Percentiles rank a stretch among this genome's conserved stretches.
These are phyloP conservation scores for Columbina picui DNA, from an alignment of 2,113 vertebrate species.

Conservation along the genomic window DNA sequence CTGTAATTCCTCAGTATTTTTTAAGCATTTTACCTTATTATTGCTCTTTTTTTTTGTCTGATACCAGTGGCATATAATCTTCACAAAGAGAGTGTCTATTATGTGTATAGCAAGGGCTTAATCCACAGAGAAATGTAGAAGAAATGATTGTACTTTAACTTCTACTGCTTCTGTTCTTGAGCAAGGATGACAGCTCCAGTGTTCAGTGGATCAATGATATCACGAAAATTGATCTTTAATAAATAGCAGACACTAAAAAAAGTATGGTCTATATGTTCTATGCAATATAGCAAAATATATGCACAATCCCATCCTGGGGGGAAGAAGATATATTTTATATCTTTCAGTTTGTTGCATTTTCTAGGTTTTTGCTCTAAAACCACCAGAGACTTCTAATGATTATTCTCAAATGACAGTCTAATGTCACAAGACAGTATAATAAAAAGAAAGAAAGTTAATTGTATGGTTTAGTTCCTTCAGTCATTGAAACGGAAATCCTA, in stretches of 20 bases:
- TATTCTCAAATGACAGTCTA: background rate
- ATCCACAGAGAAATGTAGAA: background rate
- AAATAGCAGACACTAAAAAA: background rate
- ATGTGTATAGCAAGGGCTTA: background rate
- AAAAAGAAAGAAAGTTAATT: background rate
- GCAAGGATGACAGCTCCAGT: background rate
- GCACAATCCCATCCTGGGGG: background rate
- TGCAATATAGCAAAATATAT: background rate
- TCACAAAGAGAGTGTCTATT: background rate
- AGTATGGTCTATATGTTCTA: background rate
- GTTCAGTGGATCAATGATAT: background rate
- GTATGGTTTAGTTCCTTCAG: background rate
- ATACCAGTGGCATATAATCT: background rate
- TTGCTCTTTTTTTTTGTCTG: background rate
- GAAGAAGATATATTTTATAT: background rate
- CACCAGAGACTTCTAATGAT: background rate
- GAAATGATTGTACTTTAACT: conserved; percentile 2
- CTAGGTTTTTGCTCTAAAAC: background rate
- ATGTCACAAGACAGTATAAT: background rate
- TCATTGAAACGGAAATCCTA: background rate
- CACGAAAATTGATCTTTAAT: conserved; percentile 19
- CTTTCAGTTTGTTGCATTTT: background rate
- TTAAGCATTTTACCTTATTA: background rate
- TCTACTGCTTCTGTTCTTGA: background rate
- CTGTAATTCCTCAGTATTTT: background rate